Base-by-base conservation (phyloP, 2,113 vertebrate genomes). In the Dipodomys merriami region DNA sequence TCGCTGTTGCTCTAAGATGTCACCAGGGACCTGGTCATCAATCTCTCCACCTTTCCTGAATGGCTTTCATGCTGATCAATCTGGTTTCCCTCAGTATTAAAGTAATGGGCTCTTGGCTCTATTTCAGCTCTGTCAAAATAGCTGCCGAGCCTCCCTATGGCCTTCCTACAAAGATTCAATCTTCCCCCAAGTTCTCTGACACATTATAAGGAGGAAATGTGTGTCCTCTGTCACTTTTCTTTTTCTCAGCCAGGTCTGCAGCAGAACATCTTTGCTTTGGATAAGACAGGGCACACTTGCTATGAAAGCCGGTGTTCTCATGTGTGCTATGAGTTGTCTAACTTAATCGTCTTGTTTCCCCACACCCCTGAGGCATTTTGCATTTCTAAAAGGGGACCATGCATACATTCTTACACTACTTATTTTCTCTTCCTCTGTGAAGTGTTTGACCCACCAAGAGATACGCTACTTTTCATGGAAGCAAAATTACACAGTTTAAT, bases 191-290 rank as follows among this genome's bases (percentile, higher is more conserved):
- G 91, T 82, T 96, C 91, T 90, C 93, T 96, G 95, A 97, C 95
- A 97, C 90, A 95, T 95, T 96, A 88, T 68, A 96, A 95, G 95
- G 93, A 95, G 94, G 72, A 94, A 96, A 95, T 95, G 93, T 95
- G 95, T 97, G 96, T 97, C 91, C 95, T 88, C 95, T 96, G 95
- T 97, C 97, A 96, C 94, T 89, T 97, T 95, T 91, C 71, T 93
- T 91, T 39, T 94, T 90, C 95, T 95, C 89, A 46, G 67, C 91
- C 95, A 68, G 74, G 89, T 91, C 44, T 96, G 93, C 62, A 90
- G 44, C 85, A 74, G 96, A 95, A 96, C 90, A 88, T 97, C 91
- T 97, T 95, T 96, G 90, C 96, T 96, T 94, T 95, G 82, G 93
- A 76, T 76, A 15, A 91, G 84, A 95, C n/a, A 0, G 85, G 77